Evolutionary conservation across 2,797 vertebrate genomes (phyloP).

Genomic region (Nyctibius grandis): DNA sequence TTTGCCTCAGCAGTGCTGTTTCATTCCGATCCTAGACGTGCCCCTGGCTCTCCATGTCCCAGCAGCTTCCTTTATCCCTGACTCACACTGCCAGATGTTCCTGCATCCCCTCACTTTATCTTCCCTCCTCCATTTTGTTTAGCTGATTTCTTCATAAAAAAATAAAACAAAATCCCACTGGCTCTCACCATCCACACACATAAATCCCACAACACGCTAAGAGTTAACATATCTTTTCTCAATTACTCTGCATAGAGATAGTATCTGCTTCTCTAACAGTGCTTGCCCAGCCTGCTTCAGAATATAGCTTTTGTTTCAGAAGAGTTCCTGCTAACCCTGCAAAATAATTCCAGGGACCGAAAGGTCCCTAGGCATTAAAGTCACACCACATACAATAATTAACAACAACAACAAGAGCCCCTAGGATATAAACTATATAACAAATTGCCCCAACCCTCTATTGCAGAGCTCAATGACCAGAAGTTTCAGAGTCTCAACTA

Average conservation of each 20-base stretch:
- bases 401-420: background rate
- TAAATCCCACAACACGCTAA: background rate
- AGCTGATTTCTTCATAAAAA: background rate
- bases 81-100: background rate
- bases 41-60: background rate
- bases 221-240: background rate
- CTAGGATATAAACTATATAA: background rate
- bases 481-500: background rate
- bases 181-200: background rate
- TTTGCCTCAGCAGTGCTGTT: background rate
- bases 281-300: background rate
- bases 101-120: background rate
- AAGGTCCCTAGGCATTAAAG: background rate
- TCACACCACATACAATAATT: background rate
- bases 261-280: background rate
- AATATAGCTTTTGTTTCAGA: background rate
- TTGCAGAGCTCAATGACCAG: accelerated
- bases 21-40: background rate
- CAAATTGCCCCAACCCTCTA: background rate
- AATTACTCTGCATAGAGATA: background rate
- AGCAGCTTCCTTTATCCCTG: background rate
- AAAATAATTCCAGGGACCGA: background rate
- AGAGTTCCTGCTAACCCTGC: background rate
- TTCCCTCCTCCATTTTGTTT: background rate
- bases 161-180: background rate